Conservation (phyloP, 2,113 vertebrate species). For the Sitta europaea region DNA sequence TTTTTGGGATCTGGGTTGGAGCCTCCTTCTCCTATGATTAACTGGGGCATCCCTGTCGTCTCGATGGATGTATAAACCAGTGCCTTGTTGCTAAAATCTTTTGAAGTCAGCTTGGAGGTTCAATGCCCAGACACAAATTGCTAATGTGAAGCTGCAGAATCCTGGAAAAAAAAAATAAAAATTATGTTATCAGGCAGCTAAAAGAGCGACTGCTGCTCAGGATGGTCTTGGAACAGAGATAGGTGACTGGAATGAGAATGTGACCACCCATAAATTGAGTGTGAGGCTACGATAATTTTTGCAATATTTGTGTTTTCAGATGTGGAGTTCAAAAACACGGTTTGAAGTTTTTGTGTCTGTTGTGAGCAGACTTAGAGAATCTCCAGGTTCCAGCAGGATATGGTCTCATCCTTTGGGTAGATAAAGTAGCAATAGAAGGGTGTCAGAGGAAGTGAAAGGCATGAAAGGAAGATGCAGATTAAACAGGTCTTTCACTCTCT, state of each 20-base stretch:
- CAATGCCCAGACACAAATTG: not conserved
- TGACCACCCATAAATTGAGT: accelerated
- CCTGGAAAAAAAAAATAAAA: not conserved
- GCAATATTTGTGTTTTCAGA: not conserved
- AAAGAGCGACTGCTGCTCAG: accelerated
- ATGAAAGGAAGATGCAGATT: not conserved
- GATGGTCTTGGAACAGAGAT: not conserved
- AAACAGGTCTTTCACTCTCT: not conserved
- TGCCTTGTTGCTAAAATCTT: not conserved
- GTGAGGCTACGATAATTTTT: accelerated
- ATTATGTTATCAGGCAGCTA: not conserved
- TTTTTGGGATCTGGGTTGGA: not conserved
- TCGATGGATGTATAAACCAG: not conserved
- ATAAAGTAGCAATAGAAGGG: not conserved
- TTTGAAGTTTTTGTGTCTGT: not conserved
- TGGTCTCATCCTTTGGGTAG: not conserved
- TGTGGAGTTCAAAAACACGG: not conserved
- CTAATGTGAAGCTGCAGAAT: not conserved
- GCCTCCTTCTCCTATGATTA: not conserved
- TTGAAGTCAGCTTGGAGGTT: not conserved
- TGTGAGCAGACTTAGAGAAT: not conserved
- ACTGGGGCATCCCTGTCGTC: not conserved
- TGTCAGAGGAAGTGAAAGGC: not conserved
- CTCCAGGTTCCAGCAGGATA: not conserved
- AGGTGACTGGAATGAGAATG: not conserved